Percentiles rank a stretch among this genome's conserved stretches.
Evolutionary conservation across 2,797 vertebrate species (phyloP).

Genomic region (Argyrosomus regius): DNA sequence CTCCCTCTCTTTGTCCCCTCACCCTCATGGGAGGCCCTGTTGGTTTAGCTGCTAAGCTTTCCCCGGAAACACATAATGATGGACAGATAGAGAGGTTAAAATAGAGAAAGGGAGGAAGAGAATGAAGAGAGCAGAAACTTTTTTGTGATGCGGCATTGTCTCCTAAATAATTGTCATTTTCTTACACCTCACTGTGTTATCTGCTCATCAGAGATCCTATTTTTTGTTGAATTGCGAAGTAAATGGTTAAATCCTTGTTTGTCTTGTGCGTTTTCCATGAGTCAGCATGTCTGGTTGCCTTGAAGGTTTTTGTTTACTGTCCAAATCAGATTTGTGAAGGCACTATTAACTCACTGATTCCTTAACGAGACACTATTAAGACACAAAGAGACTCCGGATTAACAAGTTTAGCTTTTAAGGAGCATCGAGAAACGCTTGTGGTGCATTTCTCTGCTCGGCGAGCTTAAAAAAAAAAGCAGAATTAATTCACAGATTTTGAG

Average conservation of each 20-base stretch:
- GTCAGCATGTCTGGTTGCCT: slow-evolving; percentile 68
- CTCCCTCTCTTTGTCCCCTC: slow-evolving; percentile 78
- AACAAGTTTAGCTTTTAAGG: slow-evolving; percentile 82
- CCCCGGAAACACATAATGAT: slow-evolving; percentile 80
- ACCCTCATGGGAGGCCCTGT: slow-evolving; percentile 83
- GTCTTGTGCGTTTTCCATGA: slow-evolving; percentile 44
- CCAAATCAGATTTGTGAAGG: slow-evolving; percentile 81
- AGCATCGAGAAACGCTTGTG: slow-evolving; percentile 81
- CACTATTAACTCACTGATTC: slow-evolving; percentile 84
- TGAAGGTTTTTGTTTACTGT: slow-evolving; percentile 70
- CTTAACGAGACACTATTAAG: slow-evolving; percentile 80
- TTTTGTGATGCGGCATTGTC: not conserved
- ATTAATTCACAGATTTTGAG: slow-evolving; percentile 60
- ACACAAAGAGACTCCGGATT: slow-evolving; percentile 78
- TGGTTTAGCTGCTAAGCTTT: slow-evolving; percentile 84
- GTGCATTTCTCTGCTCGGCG: slow-evolving; percentile 70
- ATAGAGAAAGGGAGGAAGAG: slow-evolving; percentile 66
- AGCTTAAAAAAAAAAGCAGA: slow-evolving; percentile 60
- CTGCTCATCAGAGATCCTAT: not conserved
- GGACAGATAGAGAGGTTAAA: slow-evolving; percentile 81
- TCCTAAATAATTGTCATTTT: not conserved
- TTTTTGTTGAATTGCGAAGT: not conserved
- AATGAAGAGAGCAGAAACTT: slow-evolving; percentile 34
- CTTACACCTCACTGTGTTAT: not conserved
- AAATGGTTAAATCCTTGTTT: slow-evolving; percentile 32